These are phyloP conservation scores for Hippocampus kuda DNA, from an alignment of 2,797 vertebrate genomes.

Conservation along the genomic window DNA sequence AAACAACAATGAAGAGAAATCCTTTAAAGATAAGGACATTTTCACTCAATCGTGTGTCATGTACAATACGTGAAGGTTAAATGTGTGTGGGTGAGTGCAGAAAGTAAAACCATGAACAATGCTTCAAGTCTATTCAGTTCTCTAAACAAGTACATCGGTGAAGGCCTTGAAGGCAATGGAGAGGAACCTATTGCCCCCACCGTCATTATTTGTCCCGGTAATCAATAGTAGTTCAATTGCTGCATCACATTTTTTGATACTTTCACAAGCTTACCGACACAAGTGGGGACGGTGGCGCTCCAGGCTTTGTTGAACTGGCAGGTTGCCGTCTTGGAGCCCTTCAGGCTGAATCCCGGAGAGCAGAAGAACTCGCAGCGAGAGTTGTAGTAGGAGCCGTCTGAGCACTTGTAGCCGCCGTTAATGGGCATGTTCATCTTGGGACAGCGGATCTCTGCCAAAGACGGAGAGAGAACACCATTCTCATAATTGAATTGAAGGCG, in stretches of 20 bases:
- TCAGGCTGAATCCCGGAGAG: conserved; percentile 81
- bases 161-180: not conserved
- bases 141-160: not conserved
- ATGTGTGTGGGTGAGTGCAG: not conserved
- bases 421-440: conserved; percentile 75
- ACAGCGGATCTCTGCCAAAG: conserved; percentile 82
- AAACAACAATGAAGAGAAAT: not conserved
- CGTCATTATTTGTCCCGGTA: no score
- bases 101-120: not conserved
- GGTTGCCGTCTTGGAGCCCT: conserved; percentile 75
- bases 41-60: not conserved
- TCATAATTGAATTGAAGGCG: no score
- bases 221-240: no score
- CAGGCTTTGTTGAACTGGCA: conserved; percentile 84
- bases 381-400: conserved; percentile 92
- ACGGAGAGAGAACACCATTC: not conserved
- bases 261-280: conserved; percentile 71
- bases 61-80: not conserved
- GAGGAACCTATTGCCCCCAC: no score
- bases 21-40: no score
- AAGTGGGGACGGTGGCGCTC: conserved; percentile 75
- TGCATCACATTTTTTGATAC: no score
- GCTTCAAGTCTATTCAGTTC: not conserved
- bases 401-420: conserved; percentile 87
- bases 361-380: conserved; percentile 94